Conservation (phyloP, 2,888 invertebrate species). For the Eristalis pertinax region DNA sequence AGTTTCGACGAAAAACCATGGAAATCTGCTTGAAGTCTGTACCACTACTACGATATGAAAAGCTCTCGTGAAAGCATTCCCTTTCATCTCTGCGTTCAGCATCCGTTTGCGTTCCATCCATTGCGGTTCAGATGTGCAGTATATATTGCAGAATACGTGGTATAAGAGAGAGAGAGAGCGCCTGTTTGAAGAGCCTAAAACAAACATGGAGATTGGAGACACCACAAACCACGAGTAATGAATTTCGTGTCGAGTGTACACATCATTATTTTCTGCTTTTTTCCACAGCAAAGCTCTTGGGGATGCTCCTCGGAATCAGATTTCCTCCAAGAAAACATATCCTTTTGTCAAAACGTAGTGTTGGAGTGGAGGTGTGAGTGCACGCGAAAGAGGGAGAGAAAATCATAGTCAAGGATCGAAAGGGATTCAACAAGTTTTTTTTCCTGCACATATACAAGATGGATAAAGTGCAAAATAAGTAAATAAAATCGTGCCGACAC, state of each 20-base stretch:
- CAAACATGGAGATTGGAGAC: background rate
- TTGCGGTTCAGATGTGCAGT: conserved; percentile 19
- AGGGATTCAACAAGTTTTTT: conserved; percentile 53
- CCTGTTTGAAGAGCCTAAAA: conserved; percentile 12
- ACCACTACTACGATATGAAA: conserved; percentile 28
- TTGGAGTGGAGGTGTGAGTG: background rate
- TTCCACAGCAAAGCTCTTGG: conserved; percentile 42
- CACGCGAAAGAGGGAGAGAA: background rate
- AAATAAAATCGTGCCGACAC: conserved; percentile 32
- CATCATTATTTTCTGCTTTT: conserved; percentile 44
- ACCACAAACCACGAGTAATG: conserved; percentile 18
- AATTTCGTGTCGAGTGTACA: conserved; percentile 56
- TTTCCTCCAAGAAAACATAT: conserved; percentile 28
- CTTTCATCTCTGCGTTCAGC: background rate
- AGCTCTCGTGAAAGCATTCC: conserved; percentile 39
- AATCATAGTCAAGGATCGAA: conserved; percentile 7
- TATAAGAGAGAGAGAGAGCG: conserved; percentile 53
- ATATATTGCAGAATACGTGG: conserved; percentile 28
- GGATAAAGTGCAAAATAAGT: conserved; percentile 22
- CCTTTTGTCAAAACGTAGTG: conserved; percentile 7
- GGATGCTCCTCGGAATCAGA: conserved; percentile 40
- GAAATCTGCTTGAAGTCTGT: conserved; percentile 51
- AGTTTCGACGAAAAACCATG: conserved; percentile 48
- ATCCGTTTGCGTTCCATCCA: background rate
- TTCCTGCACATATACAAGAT: background rate